A percentile compares a stretch with the other conserved stretches of the same genome.
phyloP scores from a whole-genome alignment of 1,140 invertebrate species.

The Steinernema khuongi region DNA sequence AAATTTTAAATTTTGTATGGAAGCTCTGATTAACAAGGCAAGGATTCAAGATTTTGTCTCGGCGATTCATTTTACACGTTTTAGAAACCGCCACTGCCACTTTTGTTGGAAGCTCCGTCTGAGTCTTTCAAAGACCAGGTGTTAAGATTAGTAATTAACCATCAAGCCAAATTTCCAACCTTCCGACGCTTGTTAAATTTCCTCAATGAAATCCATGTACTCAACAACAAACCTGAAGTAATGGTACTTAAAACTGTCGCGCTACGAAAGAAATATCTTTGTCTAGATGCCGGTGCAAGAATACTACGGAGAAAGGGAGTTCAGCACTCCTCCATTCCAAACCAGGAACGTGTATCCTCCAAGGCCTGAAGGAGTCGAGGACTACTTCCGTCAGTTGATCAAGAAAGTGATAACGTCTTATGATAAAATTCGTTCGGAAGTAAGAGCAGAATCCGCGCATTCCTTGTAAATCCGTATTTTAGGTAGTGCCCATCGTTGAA shows the following conservation, averaged over 20 bases:
- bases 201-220: neutral
- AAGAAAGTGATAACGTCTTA: neutral
- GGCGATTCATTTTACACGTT: neutral
- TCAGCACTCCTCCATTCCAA: neutral
- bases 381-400: neutral
- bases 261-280: neutral
- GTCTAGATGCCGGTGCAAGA: neutral
- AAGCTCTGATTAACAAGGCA: slow-evolving; percentile 13
- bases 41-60: neutral
- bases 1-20: neutral
- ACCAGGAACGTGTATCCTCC: neutral
- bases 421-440: neutral
- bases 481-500: neutral
- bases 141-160: neutral
- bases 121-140: neutral
- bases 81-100: neutral
- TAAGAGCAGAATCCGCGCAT: neutral
- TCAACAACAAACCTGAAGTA: neutral
- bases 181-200: neutral
- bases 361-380: neutral
- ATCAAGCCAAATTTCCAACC: neutral
- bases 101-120: neutral
- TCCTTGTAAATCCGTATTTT: neutral
- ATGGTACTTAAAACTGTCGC: neutral
- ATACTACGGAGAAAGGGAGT: neutral